phyloP scores from a whole-genome alignment of 2,113 vertebrate species.

The Saccopteryx bilineata region DNA sequence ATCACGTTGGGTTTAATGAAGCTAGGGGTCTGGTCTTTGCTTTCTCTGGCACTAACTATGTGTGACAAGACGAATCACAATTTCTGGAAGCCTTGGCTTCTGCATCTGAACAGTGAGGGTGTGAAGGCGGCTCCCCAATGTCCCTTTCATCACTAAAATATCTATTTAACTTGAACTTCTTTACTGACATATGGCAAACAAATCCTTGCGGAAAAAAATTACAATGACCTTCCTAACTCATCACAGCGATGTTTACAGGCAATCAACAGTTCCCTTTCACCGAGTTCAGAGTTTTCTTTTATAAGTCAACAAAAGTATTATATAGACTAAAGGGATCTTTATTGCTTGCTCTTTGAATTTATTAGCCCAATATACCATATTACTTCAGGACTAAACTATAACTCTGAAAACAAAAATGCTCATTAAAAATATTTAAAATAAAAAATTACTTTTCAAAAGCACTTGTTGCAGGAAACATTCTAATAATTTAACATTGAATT shows the following conservation, averaged over 20 bases:
- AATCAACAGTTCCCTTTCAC: neutral
- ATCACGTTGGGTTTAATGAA: neutral
- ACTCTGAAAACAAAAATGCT: constrained; percentile 32
- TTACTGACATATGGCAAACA: neutral
- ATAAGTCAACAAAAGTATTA: neutral
- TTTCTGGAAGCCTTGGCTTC: neutral
- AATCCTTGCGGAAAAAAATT: constrained; percentile 22
- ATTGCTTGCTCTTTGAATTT: constrained; percentile 11
- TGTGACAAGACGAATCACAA: neutral
- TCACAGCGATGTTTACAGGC: neutral
- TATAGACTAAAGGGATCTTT: neutral
- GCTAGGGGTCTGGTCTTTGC: neutral
- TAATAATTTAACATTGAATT: neutral
- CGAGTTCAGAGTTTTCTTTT: constrained; percentile 28
- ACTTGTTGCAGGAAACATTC: constrained; percentile 15
- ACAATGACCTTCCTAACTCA: neutral
- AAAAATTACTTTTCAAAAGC: constrained; percentile 60
- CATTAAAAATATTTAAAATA: constrained; percentile 46
- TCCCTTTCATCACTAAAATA: constrained; percentile 22
- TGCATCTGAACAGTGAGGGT: neutral
- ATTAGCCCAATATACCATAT: neutral
- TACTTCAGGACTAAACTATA: constrained; percentile 8
- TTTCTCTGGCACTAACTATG: neutral
- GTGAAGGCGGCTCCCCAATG: neutral
- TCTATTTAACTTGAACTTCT: neutral